phyloP scores from a whole-genome alignment of 2,113 vertebrate genomes.

The Nannospalax galili region DNA sequence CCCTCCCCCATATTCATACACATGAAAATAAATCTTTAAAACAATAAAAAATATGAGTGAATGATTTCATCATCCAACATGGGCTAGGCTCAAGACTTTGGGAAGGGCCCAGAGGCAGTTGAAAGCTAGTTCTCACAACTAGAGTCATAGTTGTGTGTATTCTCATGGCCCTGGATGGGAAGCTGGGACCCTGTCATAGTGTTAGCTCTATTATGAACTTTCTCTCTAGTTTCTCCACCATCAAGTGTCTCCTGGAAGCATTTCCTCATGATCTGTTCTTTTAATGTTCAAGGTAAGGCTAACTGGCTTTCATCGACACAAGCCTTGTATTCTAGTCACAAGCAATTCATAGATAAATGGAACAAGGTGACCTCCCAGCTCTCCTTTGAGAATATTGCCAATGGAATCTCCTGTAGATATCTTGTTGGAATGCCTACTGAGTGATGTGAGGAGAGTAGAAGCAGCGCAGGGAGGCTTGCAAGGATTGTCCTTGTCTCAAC shows the following conservation, averaged over 20 bases:
- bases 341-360: background rate
- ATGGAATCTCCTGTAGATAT: background rate
- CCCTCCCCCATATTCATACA: background rate
- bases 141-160: background rate
- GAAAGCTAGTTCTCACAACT: rapidly evolving
- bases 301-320: background rate
- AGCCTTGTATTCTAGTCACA: background rate
- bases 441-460: too few species aligned
- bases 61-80: too few species aligned
- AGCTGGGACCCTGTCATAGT: rapidly evolving
- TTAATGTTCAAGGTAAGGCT: background rate
- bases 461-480: background rate
- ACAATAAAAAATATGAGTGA: background rate
- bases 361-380: background rate
- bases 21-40: background rate
- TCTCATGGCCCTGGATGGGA: background rate
- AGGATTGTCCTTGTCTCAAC: background rate
- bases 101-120: background rate
- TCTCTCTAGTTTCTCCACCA: background rate
- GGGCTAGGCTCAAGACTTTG: background rate
- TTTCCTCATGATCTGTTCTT: background rate
- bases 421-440: rapidly evolving
- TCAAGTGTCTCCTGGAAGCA: background rate
- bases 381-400: background rate
- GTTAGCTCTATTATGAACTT: background rate